Evolutionary conservation across 2,797 vertebrate genomes (phyloP).

Genomic region (Helostoma temminkii): DNA sequence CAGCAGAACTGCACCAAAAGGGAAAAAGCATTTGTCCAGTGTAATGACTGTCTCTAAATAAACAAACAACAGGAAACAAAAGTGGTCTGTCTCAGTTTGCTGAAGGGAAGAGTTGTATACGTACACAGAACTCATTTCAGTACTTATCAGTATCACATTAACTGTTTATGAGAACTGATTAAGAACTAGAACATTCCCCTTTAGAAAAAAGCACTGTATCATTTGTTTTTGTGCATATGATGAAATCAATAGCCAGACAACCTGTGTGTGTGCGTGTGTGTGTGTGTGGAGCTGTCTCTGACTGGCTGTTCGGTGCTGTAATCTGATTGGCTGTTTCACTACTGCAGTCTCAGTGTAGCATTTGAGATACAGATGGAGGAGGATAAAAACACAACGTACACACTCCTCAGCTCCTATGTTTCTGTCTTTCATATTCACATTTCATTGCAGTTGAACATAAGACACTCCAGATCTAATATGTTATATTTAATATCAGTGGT

Average conservation of each 20-base stretch:
- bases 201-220: neutral
- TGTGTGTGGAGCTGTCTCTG: conserved; percentile 49
- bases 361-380: conserved; percentile 55
- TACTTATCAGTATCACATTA: neutral
- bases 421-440: neutral
- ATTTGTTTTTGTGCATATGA: conserved; percentile 1
- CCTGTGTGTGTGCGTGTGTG: conserved; percentile 17
- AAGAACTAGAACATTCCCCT: neutral
- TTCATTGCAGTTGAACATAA: neutral
- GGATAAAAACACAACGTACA: conserved; percentile 43
- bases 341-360: conserved; percentile 76
- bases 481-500: neutral
- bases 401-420: conserved; percentile 31
- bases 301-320: conserved; percentile 52
- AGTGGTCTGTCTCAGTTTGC: neutral
- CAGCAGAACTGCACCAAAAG: conserved; percentile 53
- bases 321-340: conserved; percentile 74
- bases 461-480: neutral
- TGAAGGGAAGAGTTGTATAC: neutral
- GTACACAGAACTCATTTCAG: neutral
- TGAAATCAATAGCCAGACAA: conserved; percentile 27
- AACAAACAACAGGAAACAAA: conserved; percentile 5
- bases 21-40: neutral
- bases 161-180: neutral
- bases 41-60: no score